phyloP scores from a whole-genome alignment of 1,140 invertebrate species.

The Papilio glaucus region DNA sequence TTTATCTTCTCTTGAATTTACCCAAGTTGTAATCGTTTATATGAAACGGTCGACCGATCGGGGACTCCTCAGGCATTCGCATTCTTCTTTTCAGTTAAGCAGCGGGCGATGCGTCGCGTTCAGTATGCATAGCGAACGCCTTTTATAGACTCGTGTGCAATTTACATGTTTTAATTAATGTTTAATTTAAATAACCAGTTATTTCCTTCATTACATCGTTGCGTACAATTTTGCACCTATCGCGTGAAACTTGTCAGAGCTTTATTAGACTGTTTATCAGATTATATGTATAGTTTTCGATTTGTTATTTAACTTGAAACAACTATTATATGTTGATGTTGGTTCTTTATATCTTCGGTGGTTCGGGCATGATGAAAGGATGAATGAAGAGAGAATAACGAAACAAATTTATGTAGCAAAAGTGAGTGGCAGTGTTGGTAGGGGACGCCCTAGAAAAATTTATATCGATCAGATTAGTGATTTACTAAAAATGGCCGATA shows the following conservation, averaged over 20 bases:
- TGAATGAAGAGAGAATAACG: too few relatives aligned
- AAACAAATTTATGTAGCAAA: too few relatives aligned
- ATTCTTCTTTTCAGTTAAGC: constrained; percentile 36
- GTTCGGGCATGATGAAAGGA: too few relatives aligned
- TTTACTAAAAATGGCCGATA: too few relatives aligned
- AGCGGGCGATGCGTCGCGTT: constrained; percentile 9
- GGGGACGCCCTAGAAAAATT: too few relatives aligned
- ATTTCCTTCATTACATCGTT: constrained; percentile 32
- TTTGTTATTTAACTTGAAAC: neutral
- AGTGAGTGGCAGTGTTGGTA: too few relatives aligned
- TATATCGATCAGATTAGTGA: too few relatives aligned
- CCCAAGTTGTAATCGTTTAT: neutral
- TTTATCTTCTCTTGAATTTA: too few relatives aligned
- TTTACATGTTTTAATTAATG: constrained; percentile 40
- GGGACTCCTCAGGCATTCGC: neutral
- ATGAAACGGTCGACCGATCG: constrained; percentile 8
- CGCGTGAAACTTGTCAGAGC: constrained; percentile 28
- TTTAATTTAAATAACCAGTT: constrained; percentile 37
- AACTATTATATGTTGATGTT: too few relatives aligned
- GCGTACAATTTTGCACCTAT: constrained; percentile 32
- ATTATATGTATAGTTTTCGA: neutral
- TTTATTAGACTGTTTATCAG: neutral
- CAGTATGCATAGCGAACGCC: constrained; percentile 31
- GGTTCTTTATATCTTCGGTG: too few relatives aligned
- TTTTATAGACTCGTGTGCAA: constrained; percentile 32